Conservation (phyloP, 2,888 invertebrate genomes). For the Drosophila gaucha region DNA sequence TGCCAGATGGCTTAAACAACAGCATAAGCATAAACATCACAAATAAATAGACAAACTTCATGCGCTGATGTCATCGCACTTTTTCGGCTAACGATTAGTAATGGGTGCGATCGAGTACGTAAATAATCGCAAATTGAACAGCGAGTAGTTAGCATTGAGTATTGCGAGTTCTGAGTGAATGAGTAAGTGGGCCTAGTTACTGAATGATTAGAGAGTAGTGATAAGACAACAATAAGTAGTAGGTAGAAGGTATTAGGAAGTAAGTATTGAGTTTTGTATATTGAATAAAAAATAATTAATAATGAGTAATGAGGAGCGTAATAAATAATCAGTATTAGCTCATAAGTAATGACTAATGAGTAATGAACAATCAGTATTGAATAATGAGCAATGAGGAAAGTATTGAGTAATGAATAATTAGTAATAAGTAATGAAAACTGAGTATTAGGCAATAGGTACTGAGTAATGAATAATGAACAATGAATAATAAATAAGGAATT, state of each 20-base stretch:
- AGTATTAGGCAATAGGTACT: no score
- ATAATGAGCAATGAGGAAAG: not conserved
- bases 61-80: conserved; percentile 47
- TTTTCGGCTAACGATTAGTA: conserved; percentile 11
- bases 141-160: not conserved
- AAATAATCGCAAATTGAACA: conserved; percentile 8
- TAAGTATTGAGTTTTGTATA: not conserved
- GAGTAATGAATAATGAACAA: not conserved
- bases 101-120: not conserved
- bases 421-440: no score
- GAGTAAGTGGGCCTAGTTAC: not conserved
- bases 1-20: conserved; percentile 19
- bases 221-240: not conserved
- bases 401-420: not conserved
- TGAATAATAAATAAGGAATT: not conserved
- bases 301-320: not conserved
- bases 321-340: not conserved
- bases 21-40: not conserved
- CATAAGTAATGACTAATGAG: not conserved
- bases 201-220: not conserved
- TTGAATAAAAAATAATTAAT: not conserved
- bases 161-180: not conserved
- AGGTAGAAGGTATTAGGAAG: not conserved
- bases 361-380: not conserved
- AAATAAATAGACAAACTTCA: conserved; percentile 13